These are phyloP conservation scores for Astatotilapia flaviijosephi DNA, from an alignment of 2,113 vertebrate genomes.

Conservation along the genomic window DNA sequence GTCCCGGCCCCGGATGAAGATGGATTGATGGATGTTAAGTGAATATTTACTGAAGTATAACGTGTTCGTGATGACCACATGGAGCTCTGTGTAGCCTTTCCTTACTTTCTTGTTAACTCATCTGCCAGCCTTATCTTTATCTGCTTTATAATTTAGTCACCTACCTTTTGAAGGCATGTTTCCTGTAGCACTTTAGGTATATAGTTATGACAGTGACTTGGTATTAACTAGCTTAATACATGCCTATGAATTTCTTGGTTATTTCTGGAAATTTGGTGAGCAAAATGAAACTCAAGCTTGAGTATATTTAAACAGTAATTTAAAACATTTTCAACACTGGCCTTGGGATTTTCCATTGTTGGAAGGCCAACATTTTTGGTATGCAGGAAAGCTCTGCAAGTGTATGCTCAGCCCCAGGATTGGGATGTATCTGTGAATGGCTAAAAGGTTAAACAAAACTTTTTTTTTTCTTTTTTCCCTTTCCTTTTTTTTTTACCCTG, in stretches of 20 bases:
- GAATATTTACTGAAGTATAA: background rate
- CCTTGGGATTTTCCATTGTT: background rate
- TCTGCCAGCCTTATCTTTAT: background rate
- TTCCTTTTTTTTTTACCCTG: background rate
- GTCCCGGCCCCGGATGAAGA: too few relatives aligned
- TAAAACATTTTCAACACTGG: background rate
- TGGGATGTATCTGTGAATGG: background rate
- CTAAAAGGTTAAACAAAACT: background rate
- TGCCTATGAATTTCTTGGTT: background rate
- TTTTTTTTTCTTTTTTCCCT: rapidly evolving
- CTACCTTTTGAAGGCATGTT: background rate
- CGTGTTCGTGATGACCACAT: background rate
- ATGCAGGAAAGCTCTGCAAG: background rate
- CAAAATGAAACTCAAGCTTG: background rate
- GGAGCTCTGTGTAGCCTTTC: background rate
- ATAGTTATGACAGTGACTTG: background rate
- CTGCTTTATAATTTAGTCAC: background rate
- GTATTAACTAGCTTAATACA: background rate
- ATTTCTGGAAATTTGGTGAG: background rate
- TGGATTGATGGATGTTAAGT: background rate
- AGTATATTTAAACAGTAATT: background rate
- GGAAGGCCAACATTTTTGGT: background rate
- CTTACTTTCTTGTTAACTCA: background rate
- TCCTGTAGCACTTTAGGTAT: background rate
- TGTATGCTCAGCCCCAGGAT: background rate